These are phyloP conservation scores for Musca domestica DNA, from an alignment of 1,140 invertebrate genomes.

Conservation along the genomic window DNA sequence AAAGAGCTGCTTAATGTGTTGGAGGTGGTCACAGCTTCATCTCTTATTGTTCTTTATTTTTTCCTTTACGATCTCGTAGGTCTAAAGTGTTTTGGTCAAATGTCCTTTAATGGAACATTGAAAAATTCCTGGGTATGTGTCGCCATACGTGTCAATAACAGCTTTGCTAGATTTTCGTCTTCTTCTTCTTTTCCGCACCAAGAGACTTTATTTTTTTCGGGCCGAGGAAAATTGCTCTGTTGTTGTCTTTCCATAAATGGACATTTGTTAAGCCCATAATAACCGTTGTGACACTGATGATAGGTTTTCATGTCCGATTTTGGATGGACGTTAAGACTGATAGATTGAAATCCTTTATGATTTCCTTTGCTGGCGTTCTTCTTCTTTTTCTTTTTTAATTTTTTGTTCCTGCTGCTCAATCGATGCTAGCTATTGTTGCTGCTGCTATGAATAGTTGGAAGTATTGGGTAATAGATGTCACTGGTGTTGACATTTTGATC, in stretches of 20 bases:
- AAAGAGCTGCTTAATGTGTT: too few relatives aligned
- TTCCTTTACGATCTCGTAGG: too few relatives aligned
- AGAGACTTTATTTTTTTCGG: neutral
- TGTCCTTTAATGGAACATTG: too few relatives aligned
- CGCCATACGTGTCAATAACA: conserved; percentile 8
- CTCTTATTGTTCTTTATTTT: too few relatives aligned
- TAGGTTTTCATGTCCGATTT: conserved; percentile 17
- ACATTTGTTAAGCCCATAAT: conserved; percentile 12
- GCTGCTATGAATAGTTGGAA: neutral
- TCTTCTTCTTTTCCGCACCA: neutral
- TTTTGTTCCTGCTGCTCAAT: neutral
- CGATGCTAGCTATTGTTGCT: neutral
- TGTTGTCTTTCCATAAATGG: conserved; percentile 7
- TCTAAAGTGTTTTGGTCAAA: too few relatives aligned
- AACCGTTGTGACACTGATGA: conserved; percentile 14
- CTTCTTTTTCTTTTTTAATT: neutral
- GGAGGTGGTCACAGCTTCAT: too few relatives aligned
- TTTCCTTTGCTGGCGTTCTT: neutral
- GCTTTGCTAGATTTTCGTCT: neutral
- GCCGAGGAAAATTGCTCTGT: neutral
- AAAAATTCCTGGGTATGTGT: too few relatives aligned
- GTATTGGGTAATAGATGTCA: conserved; percentile 11
- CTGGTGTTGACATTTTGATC: conserved; percentile 20
- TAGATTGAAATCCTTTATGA: conserved; percentile 12
- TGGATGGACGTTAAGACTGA: neutral